A percentile compares a stretch with the other conserved stretches of the same genome.
Conservation (phyloP, 2,797 vertebrate species). For the Squalus acanthias region DNA sequence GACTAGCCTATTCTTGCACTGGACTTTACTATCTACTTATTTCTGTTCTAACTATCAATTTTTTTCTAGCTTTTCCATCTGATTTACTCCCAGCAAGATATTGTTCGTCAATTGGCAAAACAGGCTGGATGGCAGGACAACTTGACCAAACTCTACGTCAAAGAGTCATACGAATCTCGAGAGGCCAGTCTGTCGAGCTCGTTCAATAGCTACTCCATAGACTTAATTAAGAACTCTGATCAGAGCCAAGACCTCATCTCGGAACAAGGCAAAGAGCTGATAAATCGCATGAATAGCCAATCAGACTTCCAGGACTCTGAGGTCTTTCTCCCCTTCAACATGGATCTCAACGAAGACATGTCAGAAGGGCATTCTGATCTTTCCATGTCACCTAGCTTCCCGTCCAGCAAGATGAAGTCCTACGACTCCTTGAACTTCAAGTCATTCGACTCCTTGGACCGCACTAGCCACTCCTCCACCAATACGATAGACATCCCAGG, state of each 20-base stretch:
- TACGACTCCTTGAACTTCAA: constrained; percentile 67
- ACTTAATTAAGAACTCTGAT: constrained; percentile 50
- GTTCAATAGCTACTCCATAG: constrained; percentile 49
- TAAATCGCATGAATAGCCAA: rapidly evolving
- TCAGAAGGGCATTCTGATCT: constrained; percentile 71
- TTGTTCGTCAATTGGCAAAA: constrained; percentile 75
- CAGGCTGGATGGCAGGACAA: constrained; percentile 87
- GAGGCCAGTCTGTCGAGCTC: constrained; percentile 55
- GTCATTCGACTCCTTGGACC: constrained; percentile 74
- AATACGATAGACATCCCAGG: constrained; percentile 59
- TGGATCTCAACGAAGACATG: constrained; percentile 55
- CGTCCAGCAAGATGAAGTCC: constrained; percentile 51
- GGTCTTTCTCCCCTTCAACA: constrained; percentile 56
- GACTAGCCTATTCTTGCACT: background rate
- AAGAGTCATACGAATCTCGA: constrained; percentile 71
- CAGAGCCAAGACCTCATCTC: constrained; percentile 49
- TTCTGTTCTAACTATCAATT: background rate
- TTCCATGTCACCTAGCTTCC: constrained; percentile 61
- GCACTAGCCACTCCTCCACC: constrained; percentile 67
- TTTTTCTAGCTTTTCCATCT: constrained; percentile 80
- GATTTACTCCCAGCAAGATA: constrained; percentile 78
- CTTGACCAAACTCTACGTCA: constrained; percentile 86
- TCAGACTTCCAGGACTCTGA: constrained; percentile 48
- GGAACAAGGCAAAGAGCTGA: constrained; percentile 44
- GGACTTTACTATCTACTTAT: background rate